phyloP scores from a whole-genome alignment of 2,797 vertebrate genomes.

The Tenualosa ilisha region DNA sequence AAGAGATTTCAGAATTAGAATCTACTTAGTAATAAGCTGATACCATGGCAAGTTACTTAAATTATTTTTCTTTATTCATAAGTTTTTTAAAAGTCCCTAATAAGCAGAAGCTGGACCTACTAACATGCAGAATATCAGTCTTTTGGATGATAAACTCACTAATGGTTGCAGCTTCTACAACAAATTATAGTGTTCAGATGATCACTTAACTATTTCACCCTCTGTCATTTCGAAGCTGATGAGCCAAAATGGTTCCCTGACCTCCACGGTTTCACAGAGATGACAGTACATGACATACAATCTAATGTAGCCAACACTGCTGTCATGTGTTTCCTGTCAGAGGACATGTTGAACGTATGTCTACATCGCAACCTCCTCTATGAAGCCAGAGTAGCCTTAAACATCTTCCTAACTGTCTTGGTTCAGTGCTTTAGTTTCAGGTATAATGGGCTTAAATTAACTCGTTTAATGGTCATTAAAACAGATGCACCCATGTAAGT shows the following conservation, averaged over 20 bases:
- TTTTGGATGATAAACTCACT: too few relatives aligned
- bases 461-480: neutral
- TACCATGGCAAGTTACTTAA: neutral
- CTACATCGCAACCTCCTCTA: neutral
- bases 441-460: neutral
- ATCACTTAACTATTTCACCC: neutral
- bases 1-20: neutral
- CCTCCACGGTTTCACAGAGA: neutral
- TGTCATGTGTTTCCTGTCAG: neutral
- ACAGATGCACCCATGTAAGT: neutral
- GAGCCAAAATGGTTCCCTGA: neutral
- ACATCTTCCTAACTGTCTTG: neutral
- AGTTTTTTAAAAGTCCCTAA: too few relatives aligned
- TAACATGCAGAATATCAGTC: too few relatives aligned
- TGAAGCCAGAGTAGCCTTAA: neutral
- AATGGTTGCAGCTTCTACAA: neutral
- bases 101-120: too few relatives aligned
- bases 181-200: conserved; percentile 8
- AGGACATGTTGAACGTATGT: neutral
- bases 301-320: neutral
- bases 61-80: too few relatives aligned
- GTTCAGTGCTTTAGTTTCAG: neutral
- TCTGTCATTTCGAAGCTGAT: neutral
- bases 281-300: neutral
- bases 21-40: neutral